Evolutionary conservation across 2,113 vertebrate species (phyloP).

Genomic region (Paratilapia polleni): DNA sequence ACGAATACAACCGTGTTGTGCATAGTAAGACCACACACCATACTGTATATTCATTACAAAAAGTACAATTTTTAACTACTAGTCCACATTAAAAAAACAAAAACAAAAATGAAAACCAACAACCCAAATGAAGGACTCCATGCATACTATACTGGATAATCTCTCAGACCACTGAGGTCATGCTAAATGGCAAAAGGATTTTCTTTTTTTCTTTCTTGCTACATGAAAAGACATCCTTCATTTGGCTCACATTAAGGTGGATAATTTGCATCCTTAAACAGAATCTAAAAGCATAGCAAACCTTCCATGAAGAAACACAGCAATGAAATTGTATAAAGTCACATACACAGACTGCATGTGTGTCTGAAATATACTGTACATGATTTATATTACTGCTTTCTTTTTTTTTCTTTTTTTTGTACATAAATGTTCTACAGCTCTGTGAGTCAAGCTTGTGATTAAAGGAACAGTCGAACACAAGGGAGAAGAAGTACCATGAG

Average conservation of each 20-base stretch:
- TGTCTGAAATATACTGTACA: constrained; percentile 67
- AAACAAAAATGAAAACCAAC: background rate
- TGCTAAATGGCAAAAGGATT: constrained; percentile 54
- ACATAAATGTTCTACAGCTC: constrained; percentile 68
- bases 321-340: constrained; percentile 32
- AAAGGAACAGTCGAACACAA: constrained; percentile 60
- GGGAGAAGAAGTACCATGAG: constrained; percentile 55
- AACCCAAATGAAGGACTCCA: constrained; percentile 63
- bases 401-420: constrained; percentile 33
- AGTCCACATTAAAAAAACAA: constrained; percentile 26
- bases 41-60: constrained; percentile 41
- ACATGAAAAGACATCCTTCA: constrained; percentile 79
- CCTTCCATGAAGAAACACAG: constrained; percentile 26
- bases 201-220: constrained; percentile 64
- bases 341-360: constrained; percentile 54
- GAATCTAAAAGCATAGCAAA: constrained; percentile 57
- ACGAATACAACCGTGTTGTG: constrained; percentile 44
- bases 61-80: constrained; percentile 49
- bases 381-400: constrained; percentile 57
- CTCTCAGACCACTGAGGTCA: constrained; percentile 60
- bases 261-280: constrained; percentile 59
- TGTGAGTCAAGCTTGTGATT: constrained; percentile 60
- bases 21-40: constrained; percentile 46
- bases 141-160: constrained; percentile 55
- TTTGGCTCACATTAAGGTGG: constrained; percentile 75